Evolutionary conservation across 1,140 invertebrate genomes (phyloP).

Genomic region (fruit fly (Drosophila melanogaster)): Release_6_plus_ISO1_MT NT_037436.4:16676501-16677000

Average conservation of each 20-base stretch:
- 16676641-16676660: slow-evolving; percentile 46
- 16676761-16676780: slow-evolving; percentile 29
- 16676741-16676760: slow-evolving; percentile 36
- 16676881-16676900: slow-evolving; percentile 81
- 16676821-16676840: slow-evolving; percentile 32
- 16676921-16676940: slow-evolving; percentile 75
- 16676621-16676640: slow-evolving; percentile 32
- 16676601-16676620: slow-evolving; percentile 34
- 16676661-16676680: slow-evolving; percentile 47
- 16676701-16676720: slow-evolving; percentile 44
- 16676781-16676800: slow-evolving; percentile 39
- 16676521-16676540: slow-evolving; percentile 37
- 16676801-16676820: slow-evolving; percentile 46
- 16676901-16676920: slow-evolving; percentile 78
- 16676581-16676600: slow-evolving; percentile 35
- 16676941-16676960: slow-evolving; percentile 10
- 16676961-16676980: slow-evolving; percentile 44
- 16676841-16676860: slow-evolving; percentile 50
- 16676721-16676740: slow-evolving; percentile 33
- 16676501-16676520: slow-evolving; percentile 41
- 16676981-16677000: slow-evolving; percentile 46
- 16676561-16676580: slow-evolving; percentile 40
- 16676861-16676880: slow-evolving; percentile 73
- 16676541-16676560: slow-evolving; percentile 34
- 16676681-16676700: slow-evolving; percentile 24